Conservation (phyloP, 64 coral and sea anemone species). For the Porites australiensis region DNA sequence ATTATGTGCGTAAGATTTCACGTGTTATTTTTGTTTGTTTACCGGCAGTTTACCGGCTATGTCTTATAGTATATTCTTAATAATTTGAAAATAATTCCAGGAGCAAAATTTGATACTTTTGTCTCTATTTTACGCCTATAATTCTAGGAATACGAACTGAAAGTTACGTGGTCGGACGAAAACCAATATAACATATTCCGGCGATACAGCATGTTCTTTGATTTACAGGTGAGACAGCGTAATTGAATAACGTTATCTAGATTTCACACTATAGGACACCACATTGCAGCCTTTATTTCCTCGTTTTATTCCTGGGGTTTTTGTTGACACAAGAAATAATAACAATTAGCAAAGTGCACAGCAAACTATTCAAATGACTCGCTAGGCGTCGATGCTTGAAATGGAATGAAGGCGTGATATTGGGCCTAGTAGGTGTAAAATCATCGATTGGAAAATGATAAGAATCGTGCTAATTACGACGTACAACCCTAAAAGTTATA, state of each 20-base stretch:
- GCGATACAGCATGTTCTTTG: conserved; percentile 96
- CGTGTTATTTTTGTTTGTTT: background rate
- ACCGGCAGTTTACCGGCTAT: background rate
- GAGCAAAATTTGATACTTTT: background rate
- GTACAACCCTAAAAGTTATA: too few relatives aligned
- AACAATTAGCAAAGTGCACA: too few relatives aligned
- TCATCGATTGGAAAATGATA: too few relatives aligned
- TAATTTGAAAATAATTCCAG: background rate
- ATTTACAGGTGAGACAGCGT: conserved; percentile 71
- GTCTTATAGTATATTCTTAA: background rate
- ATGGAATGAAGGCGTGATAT: too few relatives aligned
- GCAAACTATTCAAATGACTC: too few relatives aligned
- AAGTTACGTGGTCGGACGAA: conserved; percentile 81
- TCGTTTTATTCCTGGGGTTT: background rate
- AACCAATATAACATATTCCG: conserved; percentile 81
- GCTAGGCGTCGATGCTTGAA: too few relatives aligned
- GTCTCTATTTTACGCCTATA: background rate
- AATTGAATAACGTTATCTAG: background rate
- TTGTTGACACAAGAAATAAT: too few relatives aligned
- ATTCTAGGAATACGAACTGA: conserved; percentile 80
- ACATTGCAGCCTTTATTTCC: background rate
- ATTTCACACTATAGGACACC: background rate
- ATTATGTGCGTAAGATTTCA: conserved; percentile 12
- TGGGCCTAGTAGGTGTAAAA: too few relatives aligned
- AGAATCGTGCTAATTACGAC: too few relatives aligned